A percentile compares a stretch with the other conserved stretches of the same genome.
Evolutionary conservation across 2,888 invertebrate genomes (phyloP).

Genomic region (Parthenolecanium corni): DNA sequence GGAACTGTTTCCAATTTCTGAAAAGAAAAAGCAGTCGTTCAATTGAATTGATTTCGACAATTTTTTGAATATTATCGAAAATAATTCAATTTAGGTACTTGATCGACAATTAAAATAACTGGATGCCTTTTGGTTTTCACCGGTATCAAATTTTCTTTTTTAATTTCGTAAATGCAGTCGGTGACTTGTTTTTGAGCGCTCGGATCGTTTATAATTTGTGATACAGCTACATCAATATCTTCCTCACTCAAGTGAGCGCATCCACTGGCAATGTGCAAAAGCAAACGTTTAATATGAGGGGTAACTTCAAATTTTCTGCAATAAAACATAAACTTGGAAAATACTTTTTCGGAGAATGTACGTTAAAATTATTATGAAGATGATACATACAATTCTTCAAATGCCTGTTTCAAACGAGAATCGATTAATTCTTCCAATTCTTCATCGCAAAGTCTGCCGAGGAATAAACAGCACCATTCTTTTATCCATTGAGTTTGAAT

Average conservation of each 20-base stretch:
- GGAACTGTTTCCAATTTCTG: slow-evolving; percentile 63
- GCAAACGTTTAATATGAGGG: slow-evolving; percentile 38
- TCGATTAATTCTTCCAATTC: slow-evolving; percentile 41
- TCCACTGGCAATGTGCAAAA: slow-evolving; percentile 41
- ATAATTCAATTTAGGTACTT: slow-evolving; percentile 41
- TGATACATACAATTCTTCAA: slow-evolving; percentile 33
- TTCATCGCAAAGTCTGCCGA: slow-evolving; percentile 47
- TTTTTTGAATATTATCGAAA: background rate
- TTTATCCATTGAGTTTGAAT: slow-evolving; percentile 52
- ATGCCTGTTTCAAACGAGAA: slow-evolving; percentile 44
- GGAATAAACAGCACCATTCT: slow-evolving; percentile 51
- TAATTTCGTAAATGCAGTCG: slow-evolving; percentile 26
- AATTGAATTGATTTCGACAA: background rate
- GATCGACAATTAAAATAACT: slow-evolving; percentile 56
- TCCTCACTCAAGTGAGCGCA: slow-evolving; percentile 37
- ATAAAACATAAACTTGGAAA: background rate
- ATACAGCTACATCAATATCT: slow-evolving; percentile 41
- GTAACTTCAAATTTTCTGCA: slow-evolving; percentile 11
- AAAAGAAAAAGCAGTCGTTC: slow-evolving; percentile 34
- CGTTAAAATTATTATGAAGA: background rate
- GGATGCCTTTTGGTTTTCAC: slow-evolving; percentile 46
- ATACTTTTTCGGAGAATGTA: background rate
- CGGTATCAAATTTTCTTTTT: slow-evolving; percentile 22
- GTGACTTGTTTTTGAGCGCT: slow-evolving; percentile 7
- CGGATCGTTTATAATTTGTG: slow-evolving; percentile 37